Evolutionary conservation across 2,888 invertebrate species (phyloP).

Genomic region (Leptopterna dolabrata): DNA sequence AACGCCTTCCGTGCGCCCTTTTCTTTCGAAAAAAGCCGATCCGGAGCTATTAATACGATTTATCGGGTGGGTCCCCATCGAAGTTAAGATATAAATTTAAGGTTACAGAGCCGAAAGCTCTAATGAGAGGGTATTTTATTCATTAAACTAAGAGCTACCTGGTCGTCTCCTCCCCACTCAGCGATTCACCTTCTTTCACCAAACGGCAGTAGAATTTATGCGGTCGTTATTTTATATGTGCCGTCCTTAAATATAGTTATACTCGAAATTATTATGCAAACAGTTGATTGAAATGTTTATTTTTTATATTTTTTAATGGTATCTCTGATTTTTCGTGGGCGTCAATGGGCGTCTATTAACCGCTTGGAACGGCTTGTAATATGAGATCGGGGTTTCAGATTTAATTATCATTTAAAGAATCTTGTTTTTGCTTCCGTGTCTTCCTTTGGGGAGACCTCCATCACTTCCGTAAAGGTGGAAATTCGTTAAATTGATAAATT

Average conservation of each 20-base stretch:
- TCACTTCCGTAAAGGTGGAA: too few relatives aligned
- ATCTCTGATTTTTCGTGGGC: neutral
- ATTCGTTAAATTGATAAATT: too few relatives aligned
- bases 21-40: neutral
- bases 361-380: neutral
- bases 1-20: neutral
- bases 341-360: neutral
- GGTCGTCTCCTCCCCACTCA: neutral
- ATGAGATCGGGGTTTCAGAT: neutral
- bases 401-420: too few relatives aligned
- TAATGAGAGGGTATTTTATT: slow-evolving; percentile 11
- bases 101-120: slow-evolving; percentile 7
- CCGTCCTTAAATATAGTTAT: slow-evolving; percentile 9
- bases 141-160: slow-evolving; percentile 3
- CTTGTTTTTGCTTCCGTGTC: too few relatives aligned
- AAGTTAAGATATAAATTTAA: slow-evolving; percentile 7
- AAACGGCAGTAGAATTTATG: neutral
- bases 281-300: neutral
- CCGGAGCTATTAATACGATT: neutral
- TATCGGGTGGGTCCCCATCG: neutral
- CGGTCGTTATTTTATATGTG: neutral
- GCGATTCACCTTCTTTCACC: neutral
- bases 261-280: neutral
- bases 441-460: too few relatives aligned
- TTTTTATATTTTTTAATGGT: neutral